Evolutionary conservation across 1,140 invertebrate genomes (phyloP).

Genomic region (Diachasmimorpha longicaudata): DNA sequence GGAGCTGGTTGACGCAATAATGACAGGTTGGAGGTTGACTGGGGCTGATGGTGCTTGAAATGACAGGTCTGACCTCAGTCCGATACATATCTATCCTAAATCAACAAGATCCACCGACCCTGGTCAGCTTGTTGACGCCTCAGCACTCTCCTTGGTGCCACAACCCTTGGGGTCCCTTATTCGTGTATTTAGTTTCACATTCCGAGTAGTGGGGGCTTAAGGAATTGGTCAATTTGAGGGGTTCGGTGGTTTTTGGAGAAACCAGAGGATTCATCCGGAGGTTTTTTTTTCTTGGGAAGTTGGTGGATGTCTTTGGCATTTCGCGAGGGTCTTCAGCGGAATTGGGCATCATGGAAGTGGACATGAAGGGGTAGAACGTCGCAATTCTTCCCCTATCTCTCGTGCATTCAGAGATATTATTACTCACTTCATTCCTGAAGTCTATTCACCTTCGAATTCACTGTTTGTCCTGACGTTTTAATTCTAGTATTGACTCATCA

Average conservation of each 20-base stretch:
- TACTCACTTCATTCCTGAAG: too few species aligned
- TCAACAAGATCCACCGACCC: constrained; percentile 44
- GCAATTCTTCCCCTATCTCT: too few species aligned
- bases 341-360: too few species aligned
- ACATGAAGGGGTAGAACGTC: too few species aligned
- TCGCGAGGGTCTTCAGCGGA: too few species aligned
- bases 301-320: too few species aligned
- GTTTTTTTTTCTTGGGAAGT: too few species aligned
- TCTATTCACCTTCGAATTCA: too few species aligned
- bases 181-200: constrained; percentile 45
- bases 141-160: background rate
- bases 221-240: background rate
- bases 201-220: constrained; percentile 11
- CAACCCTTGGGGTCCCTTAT: constrained; percentile 10
- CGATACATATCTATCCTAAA: constrained; percentile 63
- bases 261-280: too few species aligned
- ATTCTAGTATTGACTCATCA: background rate
- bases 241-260: background rate
- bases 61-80: constrained; percentile 54
- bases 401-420: too few species aligned
- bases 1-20: constrained; percentile 47
- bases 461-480: too few species aligned
- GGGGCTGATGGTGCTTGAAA: constrained; percentile 56
- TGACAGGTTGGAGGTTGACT: constrained; percentile 47
- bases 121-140: constrained; percentile 1